Base-by-base conservation (phyloP, 1,140 invertebrate genomes). In the Acyrthosiphon pisum region DNA sequence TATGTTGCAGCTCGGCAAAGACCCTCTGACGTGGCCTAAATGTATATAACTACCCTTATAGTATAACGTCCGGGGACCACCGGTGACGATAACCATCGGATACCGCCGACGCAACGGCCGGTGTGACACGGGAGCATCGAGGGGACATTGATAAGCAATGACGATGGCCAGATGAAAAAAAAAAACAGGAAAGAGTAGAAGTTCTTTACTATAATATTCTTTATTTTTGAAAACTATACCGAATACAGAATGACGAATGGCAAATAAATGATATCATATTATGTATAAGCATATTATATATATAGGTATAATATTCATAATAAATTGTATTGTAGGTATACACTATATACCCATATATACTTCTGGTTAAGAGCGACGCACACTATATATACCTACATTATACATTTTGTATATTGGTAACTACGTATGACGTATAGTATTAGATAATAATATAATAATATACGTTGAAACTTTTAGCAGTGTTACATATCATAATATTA, bases 31-130 rank as follows among this genome's bases (percentile, higher is more conserved):
- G 26, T 30, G 26, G 41, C 37, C 41, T 9, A 26, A 86, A 86
- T 44, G 83, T 26, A 86, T 23, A 86, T 44, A 46, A 30, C 83
- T 44, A 86, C 37, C 83, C 83, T 26, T 44, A 44, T 37, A 41
- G 22, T 44, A 44, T 46, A 30, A 46, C 9, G 83, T 30, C 37
- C 11, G 0, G 22, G 84, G 84, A 87, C 84, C 44, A 87, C 84
- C 84, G 41, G 44, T 46, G 84, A 30, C 30, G 84, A 87, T 46
- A 87, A 48, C 84, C 84, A 87, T 87, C 84, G 44, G 41, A 86
- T 41, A 41, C 41, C 41, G 26, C 41, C 83, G 26, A 41, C 23
- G 37, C 35, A 41, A 23, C 41, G 22, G 37, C 81, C n/a, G 60
- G 30, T n/a, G n/a, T n/a, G 81, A 41, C 37, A 83, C 81, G 22